Base-by-base conservation (phyloP, 2,888 invertebrate species). In the Volucella bombylans region DNA sequence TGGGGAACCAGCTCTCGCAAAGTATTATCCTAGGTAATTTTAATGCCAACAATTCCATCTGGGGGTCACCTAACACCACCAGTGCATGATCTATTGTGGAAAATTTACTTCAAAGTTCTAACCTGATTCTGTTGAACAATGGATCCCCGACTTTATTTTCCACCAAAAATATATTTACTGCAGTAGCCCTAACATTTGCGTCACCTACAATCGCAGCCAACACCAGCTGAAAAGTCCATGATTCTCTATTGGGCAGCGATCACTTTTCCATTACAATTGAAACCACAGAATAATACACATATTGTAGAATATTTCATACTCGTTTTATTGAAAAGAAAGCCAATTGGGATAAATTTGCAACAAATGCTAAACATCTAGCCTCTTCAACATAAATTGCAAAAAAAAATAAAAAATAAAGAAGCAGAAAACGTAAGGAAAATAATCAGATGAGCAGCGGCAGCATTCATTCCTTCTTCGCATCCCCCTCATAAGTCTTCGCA, bases 171-270 rank as follows among this genome's bases (percentile, higher is more conserved):
- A n/a, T n/a, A n/a, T n/a, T n/a, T n/a, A n/a, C n/a, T n/a, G n/a
- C n/a, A n/a, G n/a, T n/a, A n/a, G n/a, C n/a, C n/a, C n/a, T n/a
- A n/a, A n/a, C n/a, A n/a, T n/a, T n/a, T n/a, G n/a, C n/a, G n/a
- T n/a, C n/a, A n/a, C n/a, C n/a, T n/a, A n/a, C n/a, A n/a, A n/a
- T n/a, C n/a, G n/a, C n/a, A n/a, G n/a, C n/a, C n/a, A 57, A 41
- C 8, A 18, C n/a, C n/a, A 15, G 43, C 2, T 78, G 78, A 54
- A 39, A 43, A 3, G 62, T 11, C 6, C 14, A 18, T 8, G 41
- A 69, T 39, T 15, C 4, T n/a, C 62, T 78, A 12, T 55, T 64
- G n/a, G 49, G 69, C 3, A 78, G 78, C 12, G 78, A 68, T 14
- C 68, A 55, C 12, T 55, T 68, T 15, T 55, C 55, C 23, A 55